phyloP scores from a whole-genome alignment of 1,140 invertebrate genomes.

The Trypoxylus dichotomus region DNA sequence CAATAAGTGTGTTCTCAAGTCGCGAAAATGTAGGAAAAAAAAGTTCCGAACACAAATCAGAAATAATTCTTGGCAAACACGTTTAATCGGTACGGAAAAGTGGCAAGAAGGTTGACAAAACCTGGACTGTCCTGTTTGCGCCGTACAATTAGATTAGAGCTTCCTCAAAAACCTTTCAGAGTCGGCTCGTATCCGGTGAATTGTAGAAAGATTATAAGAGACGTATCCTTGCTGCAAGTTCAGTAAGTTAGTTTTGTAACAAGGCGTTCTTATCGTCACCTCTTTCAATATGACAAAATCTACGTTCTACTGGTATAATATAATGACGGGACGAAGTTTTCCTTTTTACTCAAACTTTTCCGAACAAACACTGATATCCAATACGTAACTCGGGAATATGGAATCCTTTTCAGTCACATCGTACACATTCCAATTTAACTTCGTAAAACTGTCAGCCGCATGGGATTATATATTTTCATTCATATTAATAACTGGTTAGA shows the following conservation, averaged over 20 bases:
- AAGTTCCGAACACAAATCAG: not conserved
- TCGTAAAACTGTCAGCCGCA: not conserved
- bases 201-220: not conserved
- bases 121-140: not conserved
- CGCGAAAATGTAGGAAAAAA: no score
- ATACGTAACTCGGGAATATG: not conserved
- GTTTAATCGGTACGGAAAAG: not conserved
- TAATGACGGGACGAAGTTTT: conserved; percentile 2
- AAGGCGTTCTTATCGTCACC: not conserved
- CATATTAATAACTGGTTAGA: not conserved
- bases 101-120: not conserved
- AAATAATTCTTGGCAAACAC: not conserved
- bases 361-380: conserved; percentile 2
- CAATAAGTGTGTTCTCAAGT: not conserved
- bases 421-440: not conserved
- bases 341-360: not conserved
- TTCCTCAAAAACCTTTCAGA: not conserved
- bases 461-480: not conserved
- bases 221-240: not conserved
- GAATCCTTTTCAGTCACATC: not conserved
- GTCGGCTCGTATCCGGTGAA: not conserved
- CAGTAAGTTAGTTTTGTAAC: not conserved
- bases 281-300: not conserved
- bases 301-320: conserved; percentile 3
- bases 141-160: not conserved